Percentiles rank a stretch among this genome's conserved stretches.
phyloP scores from a whole-genome alignment of 2,888 invertebrate genomes.

The Scrobipalpa atriplicella region DNA sequence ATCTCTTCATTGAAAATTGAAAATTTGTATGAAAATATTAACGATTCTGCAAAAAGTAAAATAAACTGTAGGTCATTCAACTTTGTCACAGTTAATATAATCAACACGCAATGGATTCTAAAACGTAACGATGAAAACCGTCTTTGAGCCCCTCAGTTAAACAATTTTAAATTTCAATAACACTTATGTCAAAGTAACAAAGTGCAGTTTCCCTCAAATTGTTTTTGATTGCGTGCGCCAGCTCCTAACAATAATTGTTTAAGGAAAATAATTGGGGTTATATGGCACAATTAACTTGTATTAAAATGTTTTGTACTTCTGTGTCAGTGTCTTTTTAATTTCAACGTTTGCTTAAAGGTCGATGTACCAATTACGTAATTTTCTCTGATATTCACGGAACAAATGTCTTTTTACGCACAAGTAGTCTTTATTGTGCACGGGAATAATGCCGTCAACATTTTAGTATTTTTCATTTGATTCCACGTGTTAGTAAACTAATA shows the following conservation, averaged over 20 bases:
- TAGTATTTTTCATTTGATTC: no score
- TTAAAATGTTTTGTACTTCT: constrained; percentile 3
- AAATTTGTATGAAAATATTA: no score
- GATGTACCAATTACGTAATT: no score
- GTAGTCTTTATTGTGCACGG: no score
- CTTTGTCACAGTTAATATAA: neutral
- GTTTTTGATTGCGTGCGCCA: constrained; percentile 8
- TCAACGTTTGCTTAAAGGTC: no score
- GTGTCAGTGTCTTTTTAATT: neutral
- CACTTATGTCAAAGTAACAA: constrained; percentile 1
- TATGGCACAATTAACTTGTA: neutral
- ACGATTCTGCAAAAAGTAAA: no score
- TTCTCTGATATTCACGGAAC: no score
- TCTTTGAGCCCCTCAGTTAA: neutral
- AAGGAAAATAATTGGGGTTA: constrained; percentile 16
- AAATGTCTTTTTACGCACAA: no score
- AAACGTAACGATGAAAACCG: neutral
- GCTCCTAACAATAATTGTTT: constrained; percentile 20
- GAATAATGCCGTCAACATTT: no score
- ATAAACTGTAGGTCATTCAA: no score
- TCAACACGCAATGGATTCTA: neutral
- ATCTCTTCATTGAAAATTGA: no score
- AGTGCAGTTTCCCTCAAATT: neutral
- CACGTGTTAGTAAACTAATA: no score
- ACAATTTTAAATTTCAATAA: neutral